Evolutionary conservation across 2,888 invertebrate species (phyloP).

Genomic region (Stenoptilia bipunctidactyla): DNA sequence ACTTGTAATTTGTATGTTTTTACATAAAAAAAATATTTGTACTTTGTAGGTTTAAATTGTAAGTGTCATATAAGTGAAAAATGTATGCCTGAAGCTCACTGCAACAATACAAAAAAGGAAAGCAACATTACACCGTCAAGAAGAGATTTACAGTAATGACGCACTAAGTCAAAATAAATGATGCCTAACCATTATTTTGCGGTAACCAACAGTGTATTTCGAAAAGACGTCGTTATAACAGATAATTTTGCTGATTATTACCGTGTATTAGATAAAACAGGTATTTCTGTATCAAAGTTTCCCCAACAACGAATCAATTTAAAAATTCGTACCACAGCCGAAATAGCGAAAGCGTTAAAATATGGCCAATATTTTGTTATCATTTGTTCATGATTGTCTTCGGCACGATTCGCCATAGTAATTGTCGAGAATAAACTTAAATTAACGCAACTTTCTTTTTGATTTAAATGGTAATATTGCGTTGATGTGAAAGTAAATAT

Average conservation of each 20-base stretch:
- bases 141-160: too few species aligned
- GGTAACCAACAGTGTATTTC: too few species aligned
- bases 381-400: constrained; percentile 3
- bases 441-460: background rate
- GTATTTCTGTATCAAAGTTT: constrained; percentile 27
- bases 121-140: too few species aligned
- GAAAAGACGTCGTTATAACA: constrained; percentile 22
- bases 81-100: too few species aligned
- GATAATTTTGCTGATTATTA: constrained; percentile 32
- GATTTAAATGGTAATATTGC: background rate
- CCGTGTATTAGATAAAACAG: constrained; percentile 26
- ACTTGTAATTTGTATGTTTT: too few species aligned
- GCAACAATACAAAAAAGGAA: too few species aligned
- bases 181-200: too few species aligned
- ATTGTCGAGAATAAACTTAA: background rate
- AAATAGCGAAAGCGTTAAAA: constrained; percentile 6
- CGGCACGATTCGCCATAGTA: background rate
- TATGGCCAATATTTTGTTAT: constrained; percentile 2
- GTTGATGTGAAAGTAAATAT: background rate
- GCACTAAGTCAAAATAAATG: too few species aligned
- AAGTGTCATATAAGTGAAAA: too few species aligned
- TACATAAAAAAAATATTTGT: too few species aligned
- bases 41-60: too few species aligned
- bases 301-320: constrained; percentile 40
- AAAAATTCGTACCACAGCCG: background rate